Evolutionary conservation across 1,140 invertebrate genomes (phyloP), one percentile per base, ranked within the genome.

Genomic region (Nautilus pompilius): DNA sequence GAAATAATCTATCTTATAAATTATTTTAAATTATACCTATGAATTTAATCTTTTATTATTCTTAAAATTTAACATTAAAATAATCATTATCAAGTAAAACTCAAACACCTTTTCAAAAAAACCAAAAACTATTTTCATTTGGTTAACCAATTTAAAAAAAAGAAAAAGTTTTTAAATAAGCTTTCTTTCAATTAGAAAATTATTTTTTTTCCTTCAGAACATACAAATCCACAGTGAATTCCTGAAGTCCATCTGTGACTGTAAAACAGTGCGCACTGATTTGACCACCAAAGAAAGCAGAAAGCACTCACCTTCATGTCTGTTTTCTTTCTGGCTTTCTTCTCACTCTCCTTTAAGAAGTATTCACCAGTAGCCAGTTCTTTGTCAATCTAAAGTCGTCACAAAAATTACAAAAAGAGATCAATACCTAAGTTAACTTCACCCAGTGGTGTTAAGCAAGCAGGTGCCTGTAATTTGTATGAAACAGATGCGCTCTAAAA

Each of bases 321-420:
- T 20, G 63, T 62, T 29, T 71, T 54, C 62, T 75, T 75, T 28
- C 68, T 74, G n/a, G 66, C 53, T 67, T 87, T 88, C 76, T 89
- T 91, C 66, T 96, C 90, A 55, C 90, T 87, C 73, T 92, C 89
- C 75, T 91, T 93, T 22, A 98, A 85, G 87, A 99, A 99, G 82
- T 95, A 99, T 85, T 99, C 96, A 59, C 97, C 97, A 62, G 90
- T 88, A n/a, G 91, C 93, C 70, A 99, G 82, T 82, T 96, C 86
- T 79, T 93, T 91, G 81, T 99, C 98, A 75, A 99, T 84, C 80
- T 86, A 68, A 30, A 72, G 61, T 60, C 41, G 22, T 55, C 13
- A 26, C 10, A 58, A 60, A 34, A 20, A 34, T 58, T 56, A 36
- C n/a, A n/a, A n/a, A n/a, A n/a, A n/a, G n/a, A n/a, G n/a, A n/a